Percentiles rank a stretch among this genome's conserved stretches.
These are phyloP conservation scores for Anolis sagrei DNA, from an alignment of 2,113 vertebrate species.

Conservation along the genomic window DNA sequence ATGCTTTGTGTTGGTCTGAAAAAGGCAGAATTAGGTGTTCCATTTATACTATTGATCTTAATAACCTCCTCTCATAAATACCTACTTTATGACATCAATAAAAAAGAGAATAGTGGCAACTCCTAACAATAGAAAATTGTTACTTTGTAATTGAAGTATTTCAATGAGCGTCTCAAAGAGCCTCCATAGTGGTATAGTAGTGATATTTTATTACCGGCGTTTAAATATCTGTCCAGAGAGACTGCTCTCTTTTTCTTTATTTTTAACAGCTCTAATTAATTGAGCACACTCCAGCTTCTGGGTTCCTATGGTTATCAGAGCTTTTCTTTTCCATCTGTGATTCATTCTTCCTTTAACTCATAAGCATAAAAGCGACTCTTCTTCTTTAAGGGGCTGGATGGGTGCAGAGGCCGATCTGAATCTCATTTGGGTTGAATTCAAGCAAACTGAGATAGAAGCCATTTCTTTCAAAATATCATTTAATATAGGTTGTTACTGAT, in stretches of 20 bases:
- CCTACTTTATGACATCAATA: slow-evolving; percentile 76
- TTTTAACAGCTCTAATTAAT: slow-evolving; percentile 74
- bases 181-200: slow-evolving; percentile 47
- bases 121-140: slow-evolving; percentile 69
- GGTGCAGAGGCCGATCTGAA: slow-evolving; percentile 32
- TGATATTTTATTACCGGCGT: slow-evolving; percentile 59
- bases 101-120: slow-evolving; percentile 71
- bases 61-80: slow-evolving; percentile 78
- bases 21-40: slow-evolving; percentile 77
- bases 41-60: slow-evolving; percentile 78
- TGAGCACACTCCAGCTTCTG: slow-evolving; percentile 60
- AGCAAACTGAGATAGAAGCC: slow-evolving; percentile 27
- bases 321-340: slow-evolving; percentile 60
- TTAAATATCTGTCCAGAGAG: slow-evolving; percentile 60
- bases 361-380: slow-evolving; percentile 44
- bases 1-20: slow-evolving; percentile 70
- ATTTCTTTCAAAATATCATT: slow-evolving; percentile 4
- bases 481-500: slow-evolving; percentile 17
- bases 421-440: background rate
- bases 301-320: slow-evolving; percentile 60
- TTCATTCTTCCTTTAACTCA: slow-evolving; percentile 47
- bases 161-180: slow-evolving; percentile 57
- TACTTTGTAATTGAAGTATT: slow-evolving; percentile 70
- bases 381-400: slow-evolving; percentile 56
- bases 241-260: slow-evolving; percentile 58